These are phyloP conservation scores for Ophioderma brevispina DNA, from an alignment of 35 echinoderm and acorn worm species.

Conservation along the genomic window DNA sequence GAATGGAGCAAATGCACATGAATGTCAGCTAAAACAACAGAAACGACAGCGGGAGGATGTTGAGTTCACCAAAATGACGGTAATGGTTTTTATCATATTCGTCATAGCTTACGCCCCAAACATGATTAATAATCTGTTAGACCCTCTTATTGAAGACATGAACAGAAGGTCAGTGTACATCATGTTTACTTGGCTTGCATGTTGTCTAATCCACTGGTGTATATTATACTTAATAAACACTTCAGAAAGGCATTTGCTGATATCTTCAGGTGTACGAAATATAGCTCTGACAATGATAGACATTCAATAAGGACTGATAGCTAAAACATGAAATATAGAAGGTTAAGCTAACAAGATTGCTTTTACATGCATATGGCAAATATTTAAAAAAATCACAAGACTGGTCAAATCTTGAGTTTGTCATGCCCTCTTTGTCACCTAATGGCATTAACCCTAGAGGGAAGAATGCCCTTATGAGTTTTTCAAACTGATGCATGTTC, in stretches of 20 bases:
- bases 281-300: too few species aligned
- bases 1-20: not conserved
- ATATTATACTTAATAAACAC: slow-evolving; percentile 45
- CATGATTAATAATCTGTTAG: slow-evolving; percentile 40
- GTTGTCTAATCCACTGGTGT: slow-evolving; percentile 54
- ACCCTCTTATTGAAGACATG: slow-evolving; percentile 38
- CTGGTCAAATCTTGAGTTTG: too few species aligned
- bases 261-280: not conserved
- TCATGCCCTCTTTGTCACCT: too few species aligned
- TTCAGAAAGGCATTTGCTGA: slow-evolving; percentile 39
- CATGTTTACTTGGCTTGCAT: slow-evolving; percentile 46
- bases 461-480: too few species aligned
- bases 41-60: slow-evolving; percentile 26
- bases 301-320: too few species aligned
- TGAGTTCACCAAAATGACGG: slow-evolving; percentile 58
- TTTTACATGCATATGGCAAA: too few species aligned
- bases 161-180: slow-evolving; percentile 16
- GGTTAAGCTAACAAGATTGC: too few species aligned
- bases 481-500: too few species aligned
- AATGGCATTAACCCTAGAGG: too few species aligned
- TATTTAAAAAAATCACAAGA: too few species aligned
- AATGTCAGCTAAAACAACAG: not conserved
- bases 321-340: too few species aligned
- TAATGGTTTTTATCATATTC: slow-evolving; percentile 44
- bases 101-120: slow-evolving; percentile 38